A percentile compares a stretch with the other conserved stretches of the same genome.
Evolutionary conservation across 2,888 invertebrate species (phyloP).

Genomic region (Itoplectis maculator): DNA sequence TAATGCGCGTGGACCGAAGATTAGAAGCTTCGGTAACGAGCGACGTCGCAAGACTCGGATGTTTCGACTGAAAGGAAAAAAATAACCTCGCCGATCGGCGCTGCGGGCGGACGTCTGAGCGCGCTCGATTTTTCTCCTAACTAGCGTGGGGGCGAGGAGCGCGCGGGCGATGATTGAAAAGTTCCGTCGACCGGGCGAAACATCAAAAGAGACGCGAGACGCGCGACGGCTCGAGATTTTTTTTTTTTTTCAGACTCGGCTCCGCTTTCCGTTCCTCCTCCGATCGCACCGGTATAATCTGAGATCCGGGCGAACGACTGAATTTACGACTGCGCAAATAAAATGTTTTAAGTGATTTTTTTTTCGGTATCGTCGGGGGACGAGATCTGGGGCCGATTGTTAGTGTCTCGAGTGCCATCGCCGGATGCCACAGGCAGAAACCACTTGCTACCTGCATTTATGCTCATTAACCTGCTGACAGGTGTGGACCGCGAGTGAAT

Average conservation of each 20-base stretch:
- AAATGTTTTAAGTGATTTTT: too few species aligned
- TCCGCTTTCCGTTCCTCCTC: not conserved
- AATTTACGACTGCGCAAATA: too few species aligned
- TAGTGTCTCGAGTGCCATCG: too few species aligned
- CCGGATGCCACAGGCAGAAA: too few species aligned
- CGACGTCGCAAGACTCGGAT: conserved; percentile 17
- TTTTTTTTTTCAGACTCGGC: too few species aligned
- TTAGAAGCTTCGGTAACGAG: conserved; percentile 34
- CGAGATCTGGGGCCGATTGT: too few species aligned
- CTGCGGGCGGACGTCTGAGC: not conserved
- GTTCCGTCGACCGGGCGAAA: conserved; percentile 33
- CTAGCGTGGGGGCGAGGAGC: too few species aligned
- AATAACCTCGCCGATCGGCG: not conserved
- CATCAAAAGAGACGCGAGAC: conserved; percentile 34
- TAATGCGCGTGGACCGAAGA: conserved; percentile 17
- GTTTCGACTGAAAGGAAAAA: conserved; percentile 23
- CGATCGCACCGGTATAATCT: conserved; percentile 16
- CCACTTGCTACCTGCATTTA: too few species aligned
- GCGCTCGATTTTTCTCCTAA: conserved; percentile 17
- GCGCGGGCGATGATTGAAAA: conserved; percentile 33
- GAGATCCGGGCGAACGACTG: conserved; percentile 3
- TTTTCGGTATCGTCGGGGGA: not conserved
- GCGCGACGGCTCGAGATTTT: not conserved
- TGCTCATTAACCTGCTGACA: too few species aligned
- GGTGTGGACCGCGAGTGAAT: too few species aligned